Conservation (phyloP, 2,113 vertebrate genomes). For the Carassius gibelio region DNA sequence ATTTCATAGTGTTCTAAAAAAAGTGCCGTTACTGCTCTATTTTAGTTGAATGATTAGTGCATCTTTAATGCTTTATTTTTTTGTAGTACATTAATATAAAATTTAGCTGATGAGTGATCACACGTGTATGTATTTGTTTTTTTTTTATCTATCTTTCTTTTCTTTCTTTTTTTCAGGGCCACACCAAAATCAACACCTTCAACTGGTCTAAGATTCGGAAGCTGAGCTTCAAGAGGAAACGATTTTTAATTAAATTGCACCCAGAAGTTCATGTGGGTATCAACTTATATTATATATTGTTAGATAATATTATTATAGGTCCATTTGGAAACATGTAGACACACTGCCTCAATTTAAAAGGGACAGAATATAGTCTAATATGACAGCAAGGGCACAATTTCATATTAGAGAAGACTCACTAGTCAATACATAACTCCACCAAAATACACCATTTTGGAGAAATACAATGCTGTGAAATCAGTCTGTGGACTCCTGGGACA, state of each 20-base stretch:
- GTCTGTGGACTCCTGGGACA: background rate
- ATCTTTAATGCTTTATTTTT: background rate
- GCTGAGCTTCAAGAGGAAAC: slow-evolving; percentile 95
- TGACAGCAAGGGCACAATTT: background rate
- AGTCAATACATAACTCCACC: background rate
- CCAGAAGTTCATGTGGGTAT: slow-evolving; percentile 89
- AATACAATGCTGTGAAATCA: background rate
- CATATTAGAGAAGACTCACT: too few relatives aligned
- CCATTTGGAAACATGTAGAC: background rate
- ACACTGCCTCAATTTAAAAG: background rate
- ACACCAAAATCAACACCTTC: slow-evolving; percentile 97
- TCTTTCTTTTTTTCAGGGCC: slow-evolving; percentile 75
- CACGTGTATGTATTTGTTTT: background rate
- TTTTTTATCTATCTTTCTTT: background rate
- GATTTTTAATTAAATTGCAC: slow-evolving; percentile 95
- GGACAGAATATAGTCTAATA: background rate
- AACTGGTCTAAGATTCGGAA: slow-evolving; percentile 99
- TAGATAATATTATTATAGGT: background rate
- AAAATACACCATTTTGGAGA: background rate
- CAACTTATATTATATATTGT: background rate
- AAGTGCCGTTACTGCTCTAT: too few relatives aligned
- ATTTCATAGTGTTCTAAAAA: too few relatives aligned
- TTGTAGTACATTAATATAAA: background rate
- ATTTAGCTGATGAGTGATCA: background rate
- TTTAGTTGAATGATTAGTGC: background rate